Percentiles rank a stretch among this genome's conserved stretches.
phyloP scores from a whole-genome alignment of 2,113 vertebrate genomes.

The Varanus salvator region DNA sequence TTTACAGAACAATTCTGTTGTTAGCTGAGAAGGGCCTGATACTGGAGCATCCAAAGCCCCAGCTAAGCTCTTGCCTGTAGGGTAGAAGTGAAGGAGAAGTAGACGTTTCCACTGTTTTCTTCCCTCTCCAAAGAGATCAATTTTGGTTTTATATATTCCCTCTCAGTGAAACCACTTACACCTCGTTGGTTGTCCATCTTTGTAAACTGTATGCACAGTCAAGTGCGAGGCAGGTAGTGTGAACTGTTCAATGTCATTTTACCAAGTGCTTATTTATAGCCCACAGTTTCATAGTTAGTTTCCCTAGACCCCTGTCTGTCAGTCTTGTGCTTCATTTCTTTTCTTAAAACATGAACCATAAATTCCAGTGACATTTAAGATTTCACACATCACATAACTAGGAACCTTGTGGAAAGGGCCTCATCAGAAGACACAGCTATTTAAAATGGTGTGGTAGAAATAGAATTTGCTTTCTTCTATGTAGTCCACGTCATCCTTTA shows the following conservation, averaged over 20 bases:
- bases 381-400: conserved; percentile 9
- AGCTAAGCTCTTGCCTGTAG: too few relatives aligned
- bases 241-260: background rate
- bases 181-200: background rate
- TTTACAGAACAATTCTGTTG: too few relatives aligned
- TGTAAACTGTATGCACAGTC: background rate
- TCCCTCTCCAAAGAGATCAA: too few relatives aligned
- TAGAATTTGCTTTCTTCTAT: background rate
- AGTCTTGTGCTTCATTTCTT: conserved; percentile 12
- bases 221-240: background rate
- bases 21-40: too few relatives aligned
- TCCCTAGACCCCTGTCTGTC: background rate
- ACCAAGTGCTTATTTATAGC: conserved; percentile 26
- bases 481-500: background rate
- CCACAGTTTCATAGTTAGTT: conserved; percentile 26
- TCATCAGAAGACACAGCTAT: background rate
- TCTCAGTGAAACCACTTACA: background rate
- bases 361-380: conserved; percentile 20
- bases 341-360: conserved; percentile 27
- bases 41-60: too few relatives aligned
- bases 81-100: too few relatives aligned
- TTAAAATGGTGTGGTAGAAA: background rate
- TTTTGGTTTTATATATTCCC: too few relatives aligned
- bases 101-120: too few relatives aligned
- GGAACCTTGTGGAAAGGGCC: background rate